Evolutionary conservation across 2,888 invertebrate genomes (phyloP), one percentile per base, ranked within the genome.

Genomic region (Diarsia brunnea): DNA sequence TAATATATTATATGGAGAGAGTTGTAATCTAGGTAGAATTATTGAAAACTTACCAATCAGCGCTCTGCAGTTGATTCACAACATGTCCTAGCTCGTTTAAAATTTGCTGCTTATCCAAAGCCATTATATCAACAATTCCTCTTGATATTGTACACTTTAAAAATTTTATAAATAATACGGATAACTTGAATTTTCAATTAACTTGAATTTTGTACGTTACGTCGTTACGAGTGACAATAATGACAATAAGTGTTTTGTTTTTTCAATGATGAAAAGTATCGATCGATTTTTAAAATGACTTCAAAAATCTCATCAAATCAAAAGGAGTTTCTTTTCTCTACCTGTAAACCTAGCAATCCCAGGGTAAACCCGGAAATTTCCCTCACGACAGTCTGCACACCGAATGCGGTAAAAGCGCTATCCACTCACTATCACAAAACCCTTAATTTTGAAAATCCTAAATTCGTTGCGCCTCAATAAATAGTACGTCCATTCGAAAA

Each of bases 21-120:
- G 21, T 49, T 14, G 7, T 66, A 31, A 31, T 0, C 24, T 27
- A 49, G 4, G n/a, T 60, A 21, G 3, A 21, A 11, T n/a, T 61
- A 49, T 49, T 49, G 14, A 38, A 14, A 53, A 85, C 92, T 92
- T 88, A 96, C 96, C 96, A 96, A 85, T 96, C 95, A 55, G 95
- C 95, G 86, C 93, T 95, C 75, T 96, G 93, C 47, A 96, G 89
- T 88, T 96, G 95, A 89, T 94, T 95, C 86, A 96, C 92, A 55
- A 96, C 95, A 89, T 92, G 96, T n/a, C 95, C 95, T 73, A 96
- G 90, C 89, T 96, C 96, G 84, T 87, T 94, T 71, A 96, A 90
- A 87, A 96, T 95, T 88, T 90, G 93, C 86, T 96, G 95, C 85
- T 91, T 95, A 86, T 96, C 94, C 69, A 96, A 89, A 90, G 95